phyloP scores from a whole-genome alignment of 2,797 vertebrate genomes.

The Sternarchorhynchus goeldii region DNA sequence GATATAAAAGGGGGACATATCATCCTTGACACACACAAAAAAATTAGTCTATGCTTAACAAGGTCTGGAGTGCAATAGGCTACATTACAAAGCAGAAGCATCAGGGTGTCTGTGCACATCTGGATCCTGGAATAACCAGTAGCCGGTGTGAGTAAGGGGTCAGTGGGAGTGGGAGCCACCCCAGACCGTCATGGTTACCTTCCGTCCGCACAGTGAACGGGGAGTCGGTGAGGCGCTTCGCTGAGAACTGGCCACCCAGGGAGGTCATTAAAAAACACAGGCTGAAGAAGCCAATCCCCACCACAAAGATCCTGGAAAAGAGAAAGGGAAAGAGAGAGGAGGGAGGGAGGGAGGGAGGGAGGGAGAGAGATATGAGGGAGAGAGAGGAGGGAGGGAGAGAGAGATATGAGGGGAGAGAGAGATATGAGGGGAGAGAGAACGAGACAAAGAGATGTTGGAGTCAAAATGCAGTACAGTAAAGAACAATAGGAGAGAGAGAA shows the following conservation, averaged over 20 bases:
- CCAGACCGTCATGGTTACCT: conserved; percentile 89
- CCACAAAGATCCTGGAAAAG: conserved; percentile 92
- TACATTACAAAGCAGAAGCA: neutral
- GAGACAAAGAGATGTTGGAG: neutral
- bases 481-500: neutral
- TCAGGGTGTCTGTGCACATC: neutral
- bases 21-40: conserved; percentile 23
- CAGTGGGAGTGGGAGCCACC: conserved; percentile 56
- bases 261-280: conserved; percentile 98
- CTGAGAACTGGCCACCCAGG: conserved; percentile 93
- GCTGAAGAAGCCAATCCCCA: conserved; percentile 96
- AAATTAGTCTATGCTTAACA: neutral
- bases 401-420: conserved; percentile 32
- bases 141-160: too few relatives aligned
- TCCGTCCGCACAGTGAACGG: conserved; percentile 92
- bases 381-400: conserved; percentile 17
- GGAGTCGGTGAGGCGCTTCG: conserved; percentile 87
- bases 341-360: conserved; percentile 22
- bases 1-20: neutral
- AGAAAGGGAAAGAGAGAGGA: conserved; percentile 73
- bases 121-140: too few relatives aligned
- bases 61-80: neutral
- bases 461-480: too few relatives aligned
- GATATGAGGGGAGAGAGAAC: conserved; percentile 35
- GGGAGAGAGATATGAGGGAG: conserved; percentile 26